Conservation (phyloP, 2,797 vertebrate species). For the Sebastes paucispinis region DNA sequence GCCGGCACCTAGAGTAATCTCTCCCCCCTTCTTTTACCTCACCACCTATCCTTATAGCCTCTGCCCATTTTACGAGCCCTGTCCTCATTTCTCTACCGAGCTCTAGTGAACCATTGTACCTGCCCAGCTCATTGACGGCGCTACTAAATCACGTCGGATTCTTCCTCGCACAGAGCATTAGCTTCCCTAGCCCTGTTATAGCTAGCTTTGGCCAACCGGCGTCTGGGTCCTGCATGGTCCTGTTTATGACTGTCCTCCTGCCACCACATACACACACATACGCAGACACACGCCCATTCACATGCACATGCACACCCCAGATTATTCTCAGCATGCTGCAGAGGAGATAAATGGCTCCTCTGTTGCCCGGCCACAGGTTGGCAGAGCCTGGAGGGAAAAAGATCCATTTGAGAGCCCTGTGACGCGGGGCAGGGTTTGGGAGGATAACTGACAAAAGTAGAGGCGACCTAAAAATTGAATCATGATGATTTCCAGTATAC, state of each 20-base stretch:
- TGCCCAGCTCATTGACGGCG: conserved; percentile 64
- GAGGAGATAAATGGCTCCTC: conserved; percentile 73
- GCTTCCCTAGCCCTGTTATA: conserved; percentile 64
- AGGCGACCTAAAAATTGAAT: conserved; percentile 50
- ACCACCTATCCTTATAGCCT: conserved; percentile 46
- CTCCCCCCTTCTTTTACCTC: conserved; percentile 50
- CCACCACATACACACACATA: conserved; percentile 10
- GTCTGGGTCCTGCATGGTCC: conserved; percentile 55
- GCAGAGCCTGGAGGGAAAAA: conserved; percentile 60
- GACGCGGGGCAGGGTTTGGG: conserved; percentile 46
- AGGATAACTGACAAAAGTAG: conserved; percentile 58
- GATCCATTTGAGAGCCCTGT: conserved; percentile 63
- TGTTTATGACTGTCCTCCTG: conserved; percentile 59
- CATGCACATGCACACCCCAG: conserved; percentile 56
- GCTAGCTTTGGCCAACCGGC: conserved; percentile 58
- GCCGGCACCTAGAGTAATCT: conserved; percentile 56
- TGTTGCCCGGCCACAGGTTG: conserved; percentile 69
- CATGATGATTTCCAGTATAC: conserved; percentile 42
- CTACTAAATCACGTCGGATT: conserved; percentile 73
- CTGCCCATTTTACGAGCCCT: conserved; percentile 57
- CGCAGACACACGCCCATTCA: conserved; percentile 29
- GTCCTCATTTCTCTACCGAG: conserved; percentile 71
- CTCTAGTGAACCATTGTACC: conserved; percentile 77
- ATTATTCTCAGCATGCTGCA: conserved; percentile 74
- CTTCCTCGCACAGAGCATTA: conserved; percentile 62